These are phyloP conservation scores for Oostethus manadensis DNA, from an alignment of 2,113 vertebrate genomes.

Conservation along the genomic window DNA sequence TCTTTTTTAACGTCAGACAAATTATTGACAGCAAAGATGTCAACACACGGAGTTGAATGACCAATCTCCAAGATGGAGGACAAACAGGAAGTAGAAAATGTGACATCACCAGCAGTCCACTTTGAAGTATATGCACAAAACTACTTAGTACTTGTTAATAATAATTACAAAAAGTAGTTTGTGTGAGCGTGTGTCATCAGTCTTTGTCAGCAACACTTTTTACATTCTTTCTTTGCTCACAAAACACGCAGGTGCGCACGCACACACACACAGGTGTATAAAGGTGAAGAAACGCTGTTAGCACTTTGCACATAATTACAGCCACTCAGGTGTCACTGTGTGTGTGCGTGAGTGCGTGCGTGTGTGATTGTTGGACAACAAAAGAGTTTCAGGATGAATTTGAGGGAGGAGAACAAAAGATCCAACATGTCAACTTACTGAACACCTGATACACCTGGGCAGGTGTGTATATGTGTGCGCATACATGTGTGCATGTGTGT, in stretches of 20 bases:
- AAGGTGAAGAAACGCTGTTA: neutral
- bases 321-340: too few relatives aligned
- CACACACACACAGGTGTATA: neutral
- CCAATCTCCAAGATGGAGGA: neutral
- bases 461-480: conserved; percentile 36
- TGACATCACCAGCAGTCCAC: too few relatives aligned
- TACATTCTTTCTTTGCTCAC: neutral
- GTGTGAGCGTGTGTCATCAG: too few relatives aligned
- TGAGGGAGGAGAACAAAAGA: conserved; percentile 61
- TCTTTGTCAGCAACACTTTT: neutral
- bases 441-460: conserved; percentile 49
- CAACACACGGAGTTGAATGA: neutral
- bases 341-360: neutral
- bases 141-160: too few relatives aligned
- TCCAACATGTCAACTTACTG: conserved; percentile 55
- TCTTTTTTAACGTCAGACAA: too few relatives aligned
- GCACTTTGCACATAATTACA: too few relatives aligned
- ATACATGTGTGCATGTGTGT: conserved; percentile 5
- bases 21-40: conserved; percentile 1
- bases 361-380: conserved; percentile 59
- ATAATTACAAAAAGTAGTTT: too few relatives aligned
- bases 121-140: too few relatives aligned
- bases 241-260: neutral
- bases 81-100: too few relatives aligned
- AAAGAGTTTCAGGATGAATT: conserved; percentile 61